Base-by-base conservation (phyloP, 53 echinoderm and acorn worm species). In the Patiria pectinifera region DNA sequence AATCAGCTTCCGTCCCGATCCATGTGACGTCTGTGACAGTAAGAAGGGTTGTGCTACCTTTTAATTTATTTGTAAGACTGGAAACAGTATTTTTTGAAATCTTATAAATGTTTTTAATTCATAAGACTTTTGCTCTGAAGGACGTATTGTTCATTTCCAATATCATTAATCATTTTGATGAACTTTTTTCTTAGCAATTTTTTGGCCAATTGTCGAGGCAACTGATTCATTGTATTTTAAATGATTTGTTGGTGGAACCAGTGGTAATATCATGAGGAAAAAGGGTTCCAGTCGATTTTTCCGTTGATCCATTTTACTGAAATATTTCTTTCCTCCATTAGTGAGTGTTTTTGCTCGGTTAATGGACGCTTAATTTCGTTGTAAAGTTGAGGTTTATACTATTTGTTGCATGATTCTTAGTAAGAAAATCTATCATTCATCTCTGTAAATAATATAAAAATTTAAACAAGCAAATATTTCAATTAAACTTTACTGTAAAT, bases 1-100 rank as follows among this genome's bases (percentile, higher is more conserved):
- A 59, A 82, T 82, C 82, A 82, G 45, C 48, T 82, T 14, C 82
- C 58, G 82, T 78, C 79, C 79, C 23, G 26, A 15, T 24, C 14
- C 79, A 11, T 4, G 79, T 45, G 45, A 44, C 79, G 46, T 78
- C 13, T 6, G 45, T 46, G 19, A 78, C 46, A 74, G n/a, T 74
- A 70, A 5, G 74, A n/a, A 21, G 24, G 24, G 74, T 6, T 18
- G 4, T 74, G 21, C 8, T 74, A 74, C 74, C 24, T 74, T 74
- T 23, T 18, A 74, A 22, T 74, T 74, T 24, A 23, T 23, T 74
- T 74, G 74, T 2, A 16, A 23, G 74, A 9, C 6, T 18, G 35
- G 35, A 74, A 23, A 24, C 74, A 74, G 74, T 24, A 23, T 74
- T 4, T 19, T 74, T 74, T 53, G 53, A 53, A 53, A 53, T 53